Evolutionary conservation across 2,888 invertebrate genomes (phyloP), one percentile per base, ranked within the genome.

Genomic region (Craniophora ligustri): DNA sequence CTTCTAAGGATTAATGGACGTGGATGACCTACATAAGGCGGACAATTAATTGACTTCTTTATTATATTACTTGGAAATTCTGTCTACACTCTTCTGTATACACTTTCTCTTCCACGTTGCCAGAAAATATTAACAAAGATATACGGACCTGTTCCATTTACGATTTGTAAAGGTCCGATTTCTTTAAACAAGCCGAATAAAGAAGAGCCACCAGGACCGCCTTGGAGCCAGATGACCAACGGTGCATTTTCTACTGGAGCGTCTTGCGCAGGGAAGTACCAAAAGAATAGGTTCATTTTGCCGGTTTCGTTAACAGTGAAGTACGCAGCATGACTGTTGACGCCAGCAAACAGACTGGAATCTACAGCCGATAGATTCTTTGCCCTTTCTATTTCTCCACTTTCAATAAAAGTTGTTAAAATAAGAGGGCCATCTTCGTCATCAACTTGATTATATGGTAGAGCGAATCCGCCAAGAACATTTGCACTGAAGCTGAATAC

Each of bases 251-350:
- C 72, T 8, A 78, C 79, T 89, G 41, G 32, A 32, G 48, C 13
- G 2, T 28, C 51, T 36, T 54, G 85, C 0, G 95, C 94, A 0
- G 96, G 96, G 76, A 96, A 96, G 78, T 95, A 96, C 96, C 96
- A 96, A 84, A 96, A 96, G 86, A 96, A 96, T 75, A 95, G 85
- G 79, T 96, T 96, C 7, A 96, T 96, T 75, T 95, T 93, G 74
- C 88, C 94, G 3, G 90, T 81, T 78, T 95, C 94, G 79, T 96
- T 95, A 4, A 96, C 96, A 0, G 96, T 96, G 30, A 86, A 59
- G 59, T 78, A 71, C 1, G 18, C 69, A 5, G 72, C 44, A 21
- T 68, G 44, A 21, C 64, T 67, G 7, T 59, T 40, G 5, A 69
- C 51, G 0, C 56, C 68, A 14, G 58, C 59, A 14, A 72, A 58